Percentiles rank a stretch among this genome's conserved stretches.
Evolutionary conservation across 2,888 invertebrate genomes (phyloP).

Genomic region (Microdon myrmicae): DNA sequence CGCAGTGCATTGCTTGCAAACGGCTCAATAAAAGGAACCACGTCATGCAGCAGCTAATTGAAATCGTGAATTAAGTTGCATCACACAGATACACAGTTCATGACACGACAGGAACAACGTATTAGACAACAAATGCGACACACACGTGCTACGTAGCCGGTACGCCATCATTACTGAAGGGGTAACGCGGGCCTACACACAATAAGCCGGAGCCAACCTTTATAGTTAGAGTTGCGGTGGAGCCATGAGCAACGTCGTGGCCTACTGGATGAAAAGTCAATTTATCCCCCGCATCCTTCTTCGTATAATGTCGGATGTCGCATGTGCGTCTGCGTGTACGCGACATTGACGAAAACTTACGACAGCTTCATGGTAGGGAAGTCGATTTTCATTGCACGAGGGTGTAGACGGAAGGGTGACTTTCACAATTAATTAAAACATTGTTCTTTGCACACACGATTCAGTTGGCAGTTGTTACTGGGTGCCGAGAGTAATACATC

Average conservation of each 20-base stretch:
- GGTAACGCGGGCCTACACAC: constrained; percentile 31
- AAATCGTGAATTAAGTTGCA: constrained; percentile 54
- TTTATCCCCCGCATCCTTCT: constrained; percentile 17
- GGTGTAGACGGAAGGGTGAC: constrained; percentile 1
- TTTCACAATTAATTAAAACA: constrained; percentile 50
- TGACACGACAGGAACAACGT: constrained; percentile 34
- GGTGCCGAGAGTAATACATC: too few relatives aligned
- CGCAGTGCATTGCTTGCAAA: constrained; percentile 27
- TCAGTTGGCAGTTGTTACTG: not conserved
- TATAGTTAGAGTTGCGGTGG: not conserved
- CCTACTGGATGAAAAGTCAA: constrained; percentile 18
- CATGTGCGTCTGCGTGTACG: constrained; percentile 33
- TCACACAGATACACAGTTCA: constrained; percentile 33
- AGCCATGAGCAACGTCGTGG: constrained; percentile 8
- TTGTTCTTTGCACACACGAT: constrained; percentile 34
- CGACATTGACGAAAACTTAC: constrained; percentile 51
- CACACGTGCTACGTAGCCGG: constrained; percentile 34
- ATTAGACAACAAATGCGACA: constrained; percentile 42
- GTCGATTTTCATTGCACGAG: too few relatives aligned
- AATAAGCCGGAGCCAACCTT: constrained; percentile 30
- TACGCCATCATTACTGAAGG: not conserved
- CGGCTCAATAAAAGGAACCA: constrained; percentile 47
- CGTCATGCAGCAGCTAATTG: constrained; percentile 53
- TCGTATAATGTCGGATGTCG: not conserved
- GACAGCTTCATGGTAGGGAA: constrained; percentile 6